Percentiles rank a stretch among this genome's conserved stretches.
Evolutionary conservation across 2,797 vertebrate genomes (phyloP).

Genomic region (Crypturellus tataupa): DNA sequence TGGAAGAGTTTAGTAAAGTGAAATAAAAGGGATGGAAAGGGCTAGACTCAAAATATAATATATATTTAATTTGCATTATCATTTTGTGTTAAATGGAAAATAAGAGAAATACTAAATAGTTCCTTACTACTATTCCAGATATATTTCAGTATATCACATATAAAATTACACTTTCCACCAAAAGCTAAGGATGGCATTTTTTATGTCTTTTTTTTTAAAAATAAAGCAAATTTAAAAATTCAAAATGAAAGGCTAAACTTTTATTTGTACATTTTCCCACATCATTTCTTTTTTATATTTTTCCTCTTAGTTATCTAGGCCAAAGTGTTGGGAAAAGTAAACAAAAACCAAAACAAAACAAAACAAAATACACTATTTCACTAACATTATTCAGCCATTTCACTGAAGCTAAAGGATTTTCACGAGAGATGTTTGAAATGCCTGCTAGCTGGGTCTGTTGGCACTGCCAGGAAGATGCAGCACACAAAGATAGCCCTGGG

Average conservation of each 20-base stretch:
- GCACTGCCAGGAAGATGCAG: background rate
- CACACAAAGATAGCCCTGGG: background rate
- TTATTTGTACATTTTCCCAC: background rate
- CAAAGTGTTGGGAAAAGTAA: background rate
- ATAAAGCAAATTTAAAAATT: background rate
- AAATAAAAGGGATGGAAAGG: background rate
- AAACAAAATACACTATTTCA: no score
- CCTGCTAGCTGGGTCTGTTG: background rate
- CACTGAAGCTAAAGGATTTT: background rate
- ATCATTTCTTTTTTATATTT: background rate
- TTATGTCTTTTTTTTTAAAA: background rate
- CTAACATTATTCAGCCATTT: rapidly evolving
- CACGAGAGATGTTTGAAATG: background rate
- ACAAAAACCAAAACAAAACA: background rate
- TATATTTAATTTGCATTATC: background rate
- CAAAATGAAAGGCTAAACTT: background rate
- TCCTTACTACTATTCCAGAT: background rate
- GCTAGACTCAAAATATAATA: background rate
- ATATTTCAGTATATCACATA: background rate
- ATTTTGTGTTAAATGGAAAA: background rate
- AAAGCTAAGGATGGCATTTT: background rate
- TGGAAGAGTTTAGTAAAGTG: background rate
- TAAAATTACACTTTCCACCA: background rate
- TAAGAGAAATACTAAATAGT: background rate
- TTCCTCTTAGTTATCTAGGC: background rate